A percentile compares a stretch with the other conserved stretches of the same genome.
Evolutionary conservation across 1,140 invertebrate species (phyloP).

Genomic region (Penaeus japonicus): DNA sequence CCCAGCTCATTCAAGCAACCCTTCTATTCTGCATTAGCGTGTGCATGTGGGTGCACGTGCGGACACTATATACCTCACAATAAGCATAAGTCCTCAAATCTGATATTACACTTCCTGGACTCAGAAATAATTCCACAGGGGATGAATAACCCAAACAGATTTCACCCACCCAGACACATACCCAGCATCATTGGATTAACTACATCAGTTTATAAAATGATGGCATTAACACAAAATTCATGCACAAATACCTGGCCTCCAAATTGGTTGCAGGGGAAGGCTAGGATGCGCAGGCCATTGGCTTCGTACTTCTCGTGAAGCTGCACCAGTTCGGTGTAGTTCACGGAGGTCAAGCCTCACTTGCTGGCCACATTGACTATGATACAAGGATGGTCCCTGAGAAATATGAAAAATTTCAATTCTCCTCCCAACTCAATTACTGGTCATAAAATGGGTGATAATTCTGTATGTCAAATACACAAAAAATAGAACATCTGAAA

Average conservation of each 20-base stretch:
- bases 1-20: too few relatives aligned
- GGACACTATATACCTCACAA: too few relatives aligned
- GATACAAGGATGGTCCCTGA: conserved; percentile 72
- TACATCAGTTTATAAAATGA: too few relatives aligned
- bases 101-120: too few relatives aligned
- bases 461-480: background rate
- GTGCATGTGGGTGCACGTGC: too few relatives aligned
- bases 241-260: conserved; percentile 66
- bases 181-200: too few relatives aligned
- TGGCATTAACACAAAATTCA: too few relatives aligned
- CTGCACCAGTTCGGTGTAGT: conserved; percentile 80
- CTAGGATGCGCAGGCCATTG: conserved; percentile 76
- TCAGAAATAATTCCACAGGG: too few relatives aligned
- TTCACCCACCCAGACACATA: too few relatives aligned
- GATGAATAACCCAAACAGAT: too few relatives aligned
- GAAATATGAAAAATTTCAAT: background rate
- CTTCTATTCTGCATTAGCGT: too few relatives aligned
- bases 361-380: conserved; percentile 89
- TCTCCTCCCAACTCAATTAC: background rate
- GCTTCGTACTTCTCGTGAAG: conserved; percentile 75
- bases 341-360: conserved; percentile 81
- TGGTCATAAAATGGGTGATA: background rate
- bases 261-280: conserved; percentile 95
- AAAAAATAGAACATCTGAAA: background rate
- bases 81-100: too few relatives aligned